These are phyloP conservation scores for Synergus japonicus DNA, from an alignment of 2,888 invertebrate species.

Conservation along the genomic window DNA sequence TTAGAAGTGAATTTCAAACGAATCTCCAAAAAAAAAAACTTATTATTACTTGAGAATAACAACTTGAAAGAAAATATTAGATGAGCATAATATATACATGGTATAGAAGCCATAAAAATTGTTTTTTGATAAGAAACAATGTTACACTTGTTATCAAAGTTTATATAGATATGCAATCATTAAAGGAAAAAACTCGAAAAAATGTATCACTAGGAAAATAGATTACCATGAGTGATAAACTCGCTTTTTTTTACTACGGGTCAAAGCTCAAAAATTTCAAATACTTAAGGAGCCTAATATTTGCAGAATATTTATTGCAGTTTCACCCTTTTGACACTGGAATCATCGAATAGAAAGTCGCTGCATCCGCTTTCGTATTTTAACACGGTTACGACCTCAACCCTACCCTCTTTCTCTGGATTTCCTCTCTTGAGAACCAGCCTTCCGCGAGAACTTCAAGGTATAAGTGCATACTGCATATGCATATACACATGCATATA, in stretches of 20 bases:
- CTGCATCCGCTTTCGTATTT: conserved; percentile 60
- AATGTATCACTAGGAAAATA: background rate
- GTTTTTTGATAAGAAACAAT: conserved; percentile 15
- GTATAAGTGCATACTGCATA: background rate
- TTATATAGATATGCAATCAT: conserved; percentile 2
- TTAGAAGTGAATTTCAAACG: background rate
- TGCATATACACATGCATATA: background rate
- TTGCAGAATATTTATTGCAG: background rate
- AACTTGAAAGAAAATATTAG: background rate
- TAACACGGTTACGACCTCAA: conserved; percentile 59
- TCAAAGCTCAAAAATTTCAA: background rate
- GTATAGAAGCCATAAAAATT: background rate
- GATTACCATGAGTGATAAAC: background rate
- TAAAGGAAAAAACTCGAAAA: background rate
- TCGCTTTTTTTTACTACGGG: too few relatives aligned
- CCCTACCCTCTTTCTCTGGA: conserved; percentile 54
- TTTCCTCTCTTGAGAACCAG: conserved; percentile 54
- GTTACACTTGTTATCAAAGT: conserved; percentile 18
- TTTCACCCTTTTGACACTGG: conserved; percentile 21
- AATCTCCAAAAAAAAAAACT: background rate
- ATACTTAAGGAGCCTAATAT: background rate
- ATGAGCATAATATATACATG: background rate
- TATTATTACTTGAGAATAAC: background rate
- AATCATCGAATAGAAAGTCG: conserved; percentile 58
- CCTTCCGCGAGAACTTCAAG: conserved; percentile 45